Conservation (phyloP, 2,113 vertebrate species). For the Castor canadensis region DNA sequence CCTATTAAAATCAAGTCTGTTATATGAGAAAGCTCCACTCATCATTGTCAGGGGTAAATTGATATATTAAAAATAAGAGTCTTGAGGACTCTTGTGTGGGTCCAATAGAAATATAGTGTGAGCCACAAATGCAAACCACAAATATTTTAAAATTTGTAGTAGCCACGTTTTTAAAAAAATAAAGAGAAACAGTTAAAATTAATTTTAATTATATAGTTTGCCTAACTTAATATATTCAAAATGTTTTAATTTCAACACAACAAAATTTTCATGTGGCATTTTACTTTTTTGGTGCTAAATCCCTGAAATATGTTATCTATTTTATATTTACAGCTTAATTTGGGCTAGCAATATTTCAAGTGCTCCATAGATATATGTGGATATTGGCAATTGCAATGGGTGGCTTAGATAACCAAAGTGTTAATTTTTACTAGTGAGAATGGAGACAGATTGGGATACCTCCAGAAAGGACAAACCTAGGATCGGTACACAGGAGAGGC, state of each 20-base stretch:
- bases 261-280: conserved; percentile 27
- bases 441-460: background rate
- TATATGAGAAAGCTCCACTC: conserved; percentile 46
- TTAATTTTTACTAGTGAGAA: conserved; percentile 1
- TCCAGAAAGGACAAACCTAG: background rate
- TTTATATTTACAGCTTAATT: background rate
- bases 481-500: background rate
- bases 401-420: conserved; percentile 8
- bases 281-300: conserved; percentile 20
- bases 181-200: conserved; percentile 17
- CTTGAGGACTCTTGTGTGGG: background rate
- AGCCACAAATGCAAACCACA: conserved; percentile 54
- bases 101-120: conserved; percentile 58
- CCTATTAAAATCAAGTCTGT: conserved; percentile 11
- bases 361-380: background rate
- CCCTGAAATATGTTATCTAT: conserved; percentile 11
- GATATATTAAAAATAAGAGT: conserved; percentile 40
- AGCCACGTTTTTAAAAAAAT: conserved; percentile 7
- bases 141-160: conserved; percentile 61
- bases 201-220: conserved; percentile 55
- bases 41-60: conserved; percentile 22
- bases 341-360: background rate
- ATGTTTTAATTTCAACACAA: conserved; percentile 48
- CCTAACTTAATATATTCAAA: conserved; percentile 37
- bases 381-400: background rate